Percentiles rank a stretch among this genome's conserved stretches.
Conservation (phyloP, 2,888 invertebrate species). For the Mantis religiosa region DNA sequence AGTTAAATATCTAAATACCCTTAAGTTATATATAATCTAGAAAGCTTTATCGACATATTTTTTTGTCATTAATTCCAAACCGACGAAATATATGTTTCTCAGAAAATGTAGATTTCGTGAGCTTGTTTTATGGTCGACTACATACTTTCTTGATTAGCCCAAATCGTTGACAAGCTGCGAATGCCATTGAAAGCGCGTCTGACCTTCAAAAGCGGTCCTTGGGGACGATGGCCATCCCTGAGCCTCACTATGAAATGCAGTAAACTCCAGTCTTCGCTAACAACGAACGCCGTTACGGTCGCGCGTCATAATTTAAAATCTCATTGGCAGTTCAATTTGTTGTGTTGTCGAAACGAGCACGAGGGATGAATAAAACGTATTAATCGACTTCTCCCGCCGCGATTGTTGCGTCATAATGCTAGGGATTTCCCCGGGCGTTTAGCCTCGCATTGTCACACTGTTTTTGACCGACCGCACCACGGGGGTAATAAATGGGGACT, state of each 20-base stretch:
- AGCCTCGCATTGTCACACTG: not conserved
- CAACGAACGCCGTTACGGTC: not conserved
- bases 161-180: not conserved
- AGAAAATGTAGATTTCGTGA: no score
- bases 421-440: not conserved
- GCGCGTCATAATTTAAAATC: not conserved
- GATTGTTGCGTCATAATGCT: not conserved
- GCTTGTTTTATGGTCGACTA: no score
- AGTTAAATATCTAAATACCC: no score
- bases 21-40: no score
- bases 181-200: not conserved
- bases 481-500: not conserved
- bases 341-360: not conserved
- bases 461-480: not conserved
- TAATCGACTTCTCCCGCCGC: not conserved
- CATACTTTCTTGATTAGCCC: no score
- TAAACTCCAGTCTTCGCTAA: not conserved
- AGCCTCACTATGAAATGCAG: not conserved
- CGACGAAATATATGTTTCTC: no score
- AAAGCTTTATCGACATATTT: no score
- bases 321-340: not conserved
- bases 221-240: not conserved
- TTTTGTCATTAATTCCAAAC: no score
- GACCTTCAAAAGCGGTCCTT: not conserved
- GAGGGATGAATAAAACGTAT: not conserved